These are phyloP conservation scores for Eurytoma californica DNA, from an alignment of 2,888 invertebrate species.

Conservation along the genomic window DNA sequence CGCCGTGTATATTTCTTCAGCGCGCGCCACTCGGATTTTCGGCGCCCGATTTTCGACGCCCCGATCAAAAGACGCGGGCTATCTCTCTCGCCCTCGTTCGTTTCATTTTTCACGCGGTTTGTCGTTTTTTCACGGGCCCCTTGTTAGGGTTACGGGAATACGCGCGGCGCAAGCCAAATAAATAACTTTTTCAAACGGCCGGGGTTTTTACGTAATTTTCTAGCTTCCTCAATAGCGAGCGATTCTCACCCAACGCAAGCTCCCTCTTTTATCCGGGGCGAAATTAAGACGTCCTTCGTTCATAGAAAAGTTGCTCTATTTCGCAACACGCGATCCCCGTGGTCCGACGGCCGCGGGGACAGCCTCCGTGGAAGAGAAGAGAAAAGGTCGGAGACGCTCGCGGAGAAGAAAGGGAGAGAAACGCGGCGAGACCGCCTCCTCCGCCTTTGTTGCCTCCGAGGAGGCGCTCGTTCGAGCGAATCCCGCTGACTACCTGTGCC, in stretches of 20 bases:
- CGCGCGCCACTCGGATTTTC: slow-evolving; percentile 59
- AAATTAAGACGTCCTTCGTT: too few species aligned
- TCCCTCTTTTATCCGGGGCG: not conserved
- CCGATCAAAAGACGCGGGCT: slow-evolving; percentile 16
- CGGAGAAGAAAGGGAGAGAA: slow-evolving; percentile 5
- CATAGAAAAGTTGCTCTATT: not conserved
- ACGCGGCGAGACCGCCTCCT: slow-evolving; percentile 31
- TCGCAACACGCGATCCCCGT: not conserved
- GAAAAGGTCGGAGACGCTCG: not conserved
- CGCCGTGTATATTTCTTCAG: slow-evolving; percentile 72
- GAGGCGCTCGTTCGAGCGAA: slow-evolving; percentile 35
- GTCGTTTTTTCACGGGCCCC: slow-evolving; percentile 8
- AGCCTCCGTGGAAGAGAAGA: not conserved
- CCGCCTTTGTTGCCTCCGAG: slow-evolving; percentile 36
- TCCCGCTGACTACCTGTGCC: slow-evolving; percentile 23
- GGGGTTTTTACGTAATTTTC: slow-evolving; percentile 40
- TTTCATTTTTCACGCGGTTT: not conserved
- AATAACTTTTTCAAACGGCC: slow-evolving; percentile 1
- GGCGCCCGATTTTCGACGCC: slow-evolving; percentile 22
- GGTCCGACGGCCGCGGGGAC: not conserved
- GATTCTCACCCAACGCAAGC: not conserved
- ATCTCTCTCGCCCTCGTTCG: slow-evolving; percentile 1
- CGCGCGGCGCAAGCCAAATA: slow-evolving; percentile 34
- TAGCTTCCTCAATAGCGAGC: too few species aligned
- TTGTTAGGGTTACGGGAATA: slow-evolving; percentile 23